Evolutionary conservation across 2,797 vertebrate genomes (phyloP).

Genomic region (Echeneis naucrates): DNA sequence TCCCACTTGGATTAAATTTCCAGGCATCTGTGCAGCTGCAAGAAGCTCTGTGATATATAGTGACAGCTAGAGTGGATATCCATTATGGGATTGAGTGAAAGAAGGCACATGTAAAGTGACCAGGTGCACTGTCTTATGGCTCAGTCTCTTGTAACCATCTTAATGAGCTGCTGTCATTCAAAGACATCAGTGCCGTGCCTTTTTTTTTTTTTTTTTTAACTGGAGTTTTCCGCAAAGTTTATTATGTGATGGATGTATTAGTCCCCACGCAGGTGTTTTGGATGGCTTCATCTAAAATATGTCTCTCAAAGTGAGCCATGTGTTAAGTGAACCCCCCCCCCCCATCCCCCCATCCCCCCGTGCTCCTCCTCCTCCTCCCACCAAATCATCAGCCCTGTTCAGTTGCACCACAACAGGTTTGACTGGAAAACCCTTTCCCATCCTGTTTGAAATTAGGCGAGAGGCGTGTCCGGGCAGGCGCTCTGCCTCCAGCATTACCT

Average conservation of each 20-base stretch:
- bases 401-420: constrained; percentile 69
- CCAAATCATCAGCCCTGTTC: constrained; percentile 19
- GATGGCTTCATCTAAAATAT: constrained; percentile 16
- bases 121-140: constrained; percentile 64
- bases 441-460: constrained; percentile 43
- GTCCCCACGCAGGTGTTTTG: constrained; percentile 27
- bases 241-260: constrained; percentile 30
- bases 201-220: neutral
- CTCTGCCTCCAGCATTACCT: constrained; percentile 40
- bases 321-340: constrained; percentile 21
- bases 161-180: constrained; percentile 71
- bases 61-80: constrained; percentile 42
- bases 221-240: constrained; percentile 5
- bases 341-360: neutral
- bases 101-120: constrained; percentile 32
- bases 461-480: constrained; percentile 68
- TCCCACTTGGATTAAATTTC: constrained; percentile 44
- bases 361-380: no score
- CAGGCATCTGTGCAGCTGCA: constrained; percentile 61
- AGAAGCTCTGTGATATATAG: constrained; percentile 53
- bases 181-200: neutral
- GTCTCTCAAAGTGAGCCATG: neutral
- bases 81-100: constrained; percentile 39
- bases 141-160: constrained; percentile 46
- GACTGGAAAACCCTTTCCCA: constrained; percentile 66